Evolutionary conservation across 2,888 invertebrate species (phyloP), one percentile per base, ranked within the genome.

Genomic region (Clunio marinus): DNA sequence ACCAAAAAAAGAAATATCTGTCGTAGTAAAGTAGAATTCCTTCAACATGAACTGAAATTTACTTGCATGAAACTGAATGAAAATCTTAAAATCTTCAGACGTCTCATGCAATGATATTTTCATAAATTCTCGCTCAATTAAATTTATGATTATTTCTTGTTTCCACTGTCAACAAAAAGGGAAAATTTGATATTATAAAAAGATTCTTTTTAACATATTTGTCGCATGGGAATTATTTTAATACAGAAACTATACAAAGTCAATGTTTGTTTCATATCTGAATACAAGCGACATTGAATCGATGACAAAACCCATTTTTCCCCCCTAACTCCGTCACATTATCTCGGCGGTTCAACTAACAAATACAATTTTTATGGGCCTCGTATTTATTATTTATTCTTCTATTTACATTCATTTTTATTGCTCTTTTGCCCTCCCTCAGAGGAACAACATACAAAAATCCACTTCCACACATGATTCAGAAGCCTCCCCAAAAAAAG

Each of bases 331-430:
- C 22, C 22, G 8, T 22, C 51, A 51, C 22, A 20, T 22, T 22
- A 51, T 20, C 20, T 51, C 17, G 2, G 2, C 51, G 3, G n/a
- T 51, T 17, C 51, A 20, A 20, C 5, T 4, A 51, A 20, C 41
- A 10, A 41, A 41, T 41, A 41, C 10, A 5, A 41, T 41, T 51
- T 41, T 51, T 51, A 51, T 17, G 51, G 20, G 51, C 22, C 41
- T 51, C 20, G 20, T 58, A 28, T 58, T 58, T 58, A 58, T 27
- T 58, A 58, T 58, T 58, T 58, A 58, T 58, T 58, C 57, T 27
- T 28, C n/a, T 58, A 58, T 58, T 58, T 58, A 58, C 57, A 58
- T 58, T 25, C 28, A 58, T 58, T 58, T 57, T 58, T 58, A 58
- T 58, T 58, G 57, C 57, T 51, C 51, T 15, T 51, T 32, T 4